Percentiles rank a stretch among this genome's conserved stretches.
Conservation (phyloP, 2,797 vertebrate genomes). For the Periophthalmus magnuspinnatus region DNA sequence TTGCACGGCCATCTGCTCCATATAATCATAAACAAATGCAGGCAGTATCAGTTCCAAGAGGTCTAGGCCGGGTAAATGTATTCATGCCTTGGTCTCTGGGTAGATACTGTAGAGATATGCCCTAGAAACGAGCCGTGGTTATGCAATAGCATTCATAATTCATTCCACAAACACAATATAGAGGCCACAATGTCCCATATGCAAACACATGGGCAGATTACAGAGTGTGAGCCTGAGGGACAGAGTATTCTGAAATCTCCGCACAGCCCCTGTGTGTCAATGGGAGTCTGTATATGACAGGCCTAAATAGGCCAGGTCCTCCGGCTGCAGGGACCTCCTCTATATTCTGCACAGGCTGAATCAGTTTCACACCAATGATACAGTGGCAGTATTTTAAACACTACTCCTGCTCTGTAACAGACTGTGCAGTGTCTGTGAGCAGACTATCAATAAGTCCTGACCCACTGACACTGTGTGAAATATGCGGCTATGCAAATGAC, state of each 20-base stretch:
- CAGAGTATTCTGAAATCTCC: constrained; percentile 15
- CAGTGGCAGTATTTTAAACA: constrained; percentile 26
- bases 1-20: constrained; percentile 78
- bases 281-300: constrained; percentile 42
- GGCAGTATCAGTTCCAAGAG: constrained; percentile 64
- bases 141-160: constrained; percentile 74
- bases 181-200: constrained; percentile 61
- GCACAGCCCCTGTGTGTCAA: constrained; percentile 40
- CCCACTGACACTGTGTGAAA: neutral
- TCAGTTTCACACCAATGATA: constrained; percentile 41
- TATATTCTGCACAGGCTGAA: constrained; percentile 55
- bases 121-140: constrained; percentile 65
- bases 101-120: constrained; percentile 66
- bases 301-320: constrained; percentile 59
- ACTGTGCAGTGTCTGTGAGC: constrained; percentile 9
- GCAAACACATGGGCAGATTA: constrained; percentile 61
- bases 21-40: constrained; percentile 75
- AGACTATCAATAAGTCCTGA: constrained; percentile 1
- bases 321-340: constrained; percentile 45
- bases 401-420: constrained; percentile 16
- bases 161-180: constrained; percentile 73
- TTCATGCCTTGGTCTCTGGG: constrained; percentile 64
- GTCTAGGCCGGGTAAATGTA: constrained; percentile 54
- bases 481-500: neutral
- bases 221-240: constrained; percentile 48